phyloP scores from a whole-genome alignment of 2,888 invertebrate genomes.

The Agrenia bidenticulata region DNA sequence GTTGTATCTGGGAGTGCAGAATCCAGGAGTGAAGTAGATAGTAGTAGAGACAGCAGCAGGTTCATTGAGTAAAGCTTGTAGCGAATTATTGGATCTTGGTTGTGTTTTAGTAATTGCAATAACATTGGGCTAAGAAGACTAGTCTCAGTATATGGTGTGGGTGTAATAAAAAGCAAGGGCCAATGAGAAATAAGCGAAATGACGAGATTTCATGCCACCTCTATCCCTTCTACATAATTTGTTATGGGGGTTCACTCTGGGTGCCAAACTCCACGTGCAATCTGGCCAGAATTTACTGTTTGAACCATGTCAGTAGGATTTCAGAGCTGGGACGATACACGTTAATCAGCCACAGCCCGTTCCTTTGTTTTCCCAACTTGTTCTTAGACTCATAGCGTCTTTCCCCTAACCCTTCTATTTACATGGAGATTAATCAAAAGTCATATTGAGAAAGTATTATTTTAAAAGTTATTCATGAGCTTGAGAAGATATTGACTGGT shows the following conservation, averaged over 20 bases:
- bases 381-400: conserved; percentile 1
- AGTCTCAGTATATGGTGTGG: conserved; percentile 39
- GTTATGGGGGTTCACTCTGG: conserved; percentile 25
- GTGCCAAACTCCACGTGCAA: conserved; percentile 48
- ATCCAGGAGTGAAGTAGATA: no score
- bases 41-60: no score
- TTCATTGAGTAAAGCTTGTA: no score
- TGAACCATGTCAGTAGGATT: conserved; percentile 51
- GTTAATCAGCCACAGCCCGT: not conserved
- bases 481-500: no score
- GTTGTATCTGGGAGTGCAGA: no score
- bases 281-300: conserved; percentile 30
- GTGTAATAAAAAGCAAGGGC: conserved; percentile 40
- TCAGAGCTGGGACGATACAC: conserved; percentile 42
- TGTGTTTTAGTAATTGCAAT: no score
- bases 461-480: no score
- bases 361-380: conserved; percentile 2
- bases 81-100: no score
- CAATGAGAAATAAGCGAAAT: conserved; percentile 49
- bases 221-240: conserved; percentile 21
- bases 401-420: not conserved
- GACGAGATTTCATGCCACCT: conserved; percentile 42
- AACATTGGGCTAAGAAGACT: no score
- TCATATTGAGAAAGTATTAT: no score
- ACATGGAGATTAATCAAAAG: no score